Conservation (phyloP, 2,797 vertebrate species). For the Rhynchotus rufescens region DNA sequence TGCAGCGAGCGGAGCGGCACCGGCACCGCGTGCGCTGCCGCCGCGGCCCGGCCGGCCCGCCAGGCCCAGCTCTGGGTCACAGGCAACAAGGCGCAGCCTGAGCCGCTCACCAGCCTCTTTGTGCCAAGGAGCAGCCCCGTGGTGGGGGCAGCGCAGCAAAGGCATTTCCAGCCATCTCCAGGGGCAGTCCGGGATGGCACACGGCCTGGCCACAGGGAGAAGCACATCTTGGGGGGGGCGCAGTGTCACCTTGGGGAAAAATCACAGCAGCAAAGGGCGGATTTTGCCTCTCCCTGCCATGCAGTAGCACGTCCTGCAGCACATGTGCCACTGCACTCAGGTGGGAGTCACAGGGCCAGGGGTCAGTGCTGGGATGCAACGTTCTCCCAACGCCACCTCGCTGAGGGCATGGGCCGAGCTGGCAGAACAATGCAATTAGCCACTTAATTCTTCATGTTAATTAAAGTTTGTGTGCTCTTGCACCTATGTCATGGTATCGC, state of each 20-base stretch:
- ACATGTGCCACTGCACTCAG: rapidly evolving
- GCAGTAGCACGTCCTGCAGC: background rate
- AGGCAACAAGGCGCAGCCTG: background rate
- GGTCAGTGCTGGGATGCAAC: background rate
- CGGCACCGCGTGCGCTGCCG: background rate
- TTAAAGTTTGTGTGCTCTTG: constrained; percentile 69
- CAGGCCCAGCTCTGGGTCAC: background rate
- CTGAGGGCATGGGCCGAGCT: background rate
- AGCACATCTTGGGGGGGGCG: background rate
- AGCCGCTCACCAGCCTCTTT: background rate
- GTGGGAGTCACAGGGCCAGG: background rate
- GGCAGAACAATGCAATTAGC: constrained; percentile 68
- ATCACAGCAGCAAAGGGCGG: background rate
- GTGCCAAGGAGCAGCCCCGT: background rate
- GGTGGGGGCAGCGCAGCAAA: background rate
- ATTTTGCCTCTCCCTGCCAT: background rate
- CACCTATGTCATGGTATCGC: constrained; percentile 73
- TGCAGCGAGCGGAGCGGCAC: background rate
- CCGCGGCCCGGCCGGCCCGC: rapidly evolving
- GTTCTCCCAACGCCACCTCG: rapidly evolving
- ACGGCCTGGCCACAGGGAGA: background rate
- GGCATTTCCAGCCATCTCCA: background rate
- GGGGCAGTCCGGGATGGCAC: background rate
- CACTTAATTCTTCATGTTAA: constrained; percentile 75
- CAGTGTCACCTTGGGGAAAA: background rate